A percentile compares a stretch with the other conserved stretches of the same genome.
Evolutionary conservation across 2,113 vertebrate genomes (phyloP).

Genomic region (Hippopotamus amphibius): DNA sequence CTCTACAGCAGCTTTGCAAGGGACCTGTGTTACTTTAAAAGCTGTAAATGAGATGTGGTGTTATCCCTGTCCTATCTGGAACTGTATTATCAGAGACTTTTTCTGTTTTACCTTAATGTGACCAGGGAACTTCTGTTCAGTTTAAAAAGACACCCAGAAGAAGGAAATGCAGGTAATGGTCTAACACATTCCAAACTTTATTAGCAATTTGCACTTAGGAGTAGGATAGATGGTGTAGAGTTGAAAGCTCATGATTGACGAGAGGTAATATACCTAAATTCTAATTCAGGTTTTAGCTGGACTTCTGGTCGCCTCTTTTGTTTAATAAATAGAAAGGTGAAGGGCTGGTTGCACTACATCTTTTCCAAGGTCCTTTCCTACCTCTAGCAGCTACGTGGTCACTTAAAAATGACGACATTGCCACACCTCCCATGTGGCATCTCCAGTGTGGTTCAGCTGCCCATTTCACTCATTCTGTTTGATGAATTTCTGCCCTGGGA

Average conservation of each 20-base stretch:
- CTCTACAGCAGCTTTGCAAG: background rate
- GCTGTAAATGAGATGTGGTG: slow-evolving; percentile 28
- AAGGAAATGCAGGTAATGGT: slow-evolving; percentile 43
- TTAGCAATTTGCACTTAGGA: background rate
- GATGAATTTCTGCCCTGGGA: background rate
- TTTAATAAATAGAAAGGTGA: background rate
- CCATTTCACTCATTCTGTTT: rapidly evolving
- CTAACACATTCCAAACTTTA: slow-evolving; percentile 56
- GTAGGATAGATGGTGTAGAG: background rate
- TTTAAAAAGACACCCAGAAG: slow-evolving; percentile 40
- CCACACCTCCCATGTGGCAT: rapidly evolving
- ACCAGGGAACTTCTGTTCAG: background rate
- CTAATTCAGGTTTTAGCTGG: background rate
- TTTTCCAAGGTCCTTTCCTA: background rate
- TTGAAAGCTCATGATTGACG: background rate
- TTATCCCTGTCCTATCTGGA: background rate
- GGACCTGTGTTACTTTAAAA: slow-evolving; percentile 43
- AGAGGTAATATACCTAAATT: background rate
- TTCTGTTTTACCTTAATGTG: slow-evolving; percentile 10
- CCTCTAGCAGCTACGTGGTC: rapidly evolving
- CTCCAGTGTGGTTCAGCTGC: too few species aligned
- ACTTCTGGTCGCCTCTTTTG: background rate
- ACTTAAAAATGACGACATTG: rapidly evolving
- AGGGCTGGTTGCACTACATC: too few species aligned
- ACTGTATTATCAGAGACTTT: background rate